Evolutionary conservation across 1,140 invertebrate species (phyloP).

Genomic region (Samia ricini): DNA sequence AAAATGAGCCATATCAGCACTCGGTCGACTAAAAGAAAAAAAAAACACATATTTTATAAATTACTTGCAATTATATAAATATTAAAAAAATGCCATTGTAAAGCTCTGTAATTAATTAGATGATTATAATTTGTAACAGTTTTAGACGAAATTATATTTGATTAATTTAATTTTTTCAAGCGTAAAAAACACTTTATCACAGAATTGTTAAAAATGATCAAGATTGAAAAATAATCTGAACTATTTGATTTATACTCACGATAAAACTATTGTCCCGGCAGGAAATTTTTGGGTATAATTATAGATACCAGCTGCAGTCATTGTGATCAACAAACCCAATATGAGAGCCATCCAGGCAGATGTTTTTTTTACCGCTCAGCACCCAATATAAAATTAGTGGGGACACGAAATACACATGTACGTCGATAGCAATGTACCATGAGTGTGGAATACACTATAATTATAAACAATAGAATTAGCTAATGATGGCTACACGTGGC

Average conservation of each 20-base stretch:
- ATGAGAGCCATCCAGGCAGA: conserved; percentile 37
- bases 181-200: too few species aligned
- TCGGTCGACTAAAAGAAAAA: conserved; percentile 3
- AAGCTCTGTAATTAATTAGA: too few species aligned
- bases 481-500: too few species aligned
- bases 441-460: conserved; percentile 79
- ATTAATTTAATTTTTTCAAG: too few species aligned
- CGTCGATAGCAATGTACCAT: conserved; percentile 83
- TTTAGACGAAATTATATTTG: too few species aligned
- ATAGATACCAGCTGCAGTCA: conserved; percentile 29
- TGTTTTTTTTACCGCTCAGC: conserved; percentile 29
- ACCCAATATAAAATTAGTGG: conserved; percentile 74
- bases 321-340: conserved; percentile 12
- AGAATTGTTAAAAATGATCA: too few species aligned
- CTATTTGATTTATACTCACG: conserved; percentile 36
- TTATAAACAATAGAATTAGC: conserved; percentile 3
- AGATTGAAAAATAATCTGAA: too few species aligned
- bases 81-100: too few species aligned
- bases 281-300: conserved; percentile 31
- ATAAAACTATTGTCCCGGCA: conserved; percentile 16
- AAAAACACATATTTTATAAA: background rate
- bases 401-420: conserved; percentile 83
- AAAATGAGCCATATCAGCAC: conserved; percentile 16
- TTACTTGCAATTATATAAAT: background rate
- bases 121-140: too few species aligned